phyloP scores from a whole-genome alignment of 2,113 vertebrate species.

The Rattus norvegicus region DNA sequence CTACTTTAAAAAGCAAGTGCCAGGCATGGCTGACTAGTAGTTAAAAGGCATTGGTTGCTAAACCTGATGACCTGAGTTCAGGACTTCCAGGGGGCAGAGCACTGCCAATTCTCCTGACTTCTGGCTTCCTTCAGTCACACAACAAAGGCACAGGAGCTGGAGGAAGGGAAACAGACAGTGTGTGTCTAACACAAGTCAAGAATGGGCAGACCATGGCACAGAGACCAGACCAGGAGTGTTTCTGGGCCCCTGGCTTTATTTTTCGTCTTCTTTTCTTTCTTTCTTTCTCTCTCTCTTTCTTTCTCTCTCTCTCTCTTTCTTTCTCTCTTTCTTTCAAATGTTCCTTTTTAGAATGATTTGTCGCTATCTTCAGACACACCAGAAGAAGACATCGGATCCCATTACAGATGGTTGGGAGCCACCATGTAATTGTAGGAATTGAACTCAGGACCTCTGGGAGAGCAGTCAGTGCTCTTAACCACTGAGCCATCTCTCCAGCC shows the following conservation, averaged over 20 bases:
- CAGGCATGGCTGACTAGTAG: no score
- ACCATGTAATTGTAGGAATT: no score
- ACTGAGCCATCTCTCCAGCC: no score
- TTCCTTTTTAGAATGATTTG: no score
- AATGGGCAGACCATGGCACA: constrained; percentile 52
- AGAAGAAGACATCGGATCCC: no score
- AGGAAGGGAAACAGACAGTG: constrained; percentile 80
- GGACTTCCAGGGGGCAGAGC: constrained; percentile 33
- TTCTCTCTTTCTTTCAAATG: no score
- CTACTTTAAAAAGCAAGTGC: not conserved
- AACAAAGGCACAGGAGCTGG: constrained; percentile 60
- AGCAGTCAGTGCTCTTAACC: no score
- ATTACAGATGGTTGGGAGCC: no score
- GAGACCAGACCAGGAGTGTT: constrained; percentile 37
- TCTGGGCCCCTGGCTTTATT: constrained; percentile 58
- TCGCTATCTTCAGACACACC: no score
- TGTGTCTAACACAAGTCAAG: constrained; percentile 72
- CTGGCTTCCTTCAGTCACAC: constrained; percentile 71
- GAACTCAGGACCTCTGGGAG: no score
- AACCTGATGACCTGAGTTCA: not conserved
- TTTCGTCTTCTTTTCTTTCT: not conserved
- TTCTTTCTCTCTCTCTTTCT: no score
- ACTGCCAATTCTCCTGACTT: constrained; percentile 64
- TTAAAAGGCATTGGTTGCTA: not conserved
- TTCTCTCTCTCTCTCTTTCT: no score